These are phyloP conservation scores for Phaedon cochleariae DNA, from an alignment of 2,888 invertebrate genomes.

Conservation along the genomic window DNA sequence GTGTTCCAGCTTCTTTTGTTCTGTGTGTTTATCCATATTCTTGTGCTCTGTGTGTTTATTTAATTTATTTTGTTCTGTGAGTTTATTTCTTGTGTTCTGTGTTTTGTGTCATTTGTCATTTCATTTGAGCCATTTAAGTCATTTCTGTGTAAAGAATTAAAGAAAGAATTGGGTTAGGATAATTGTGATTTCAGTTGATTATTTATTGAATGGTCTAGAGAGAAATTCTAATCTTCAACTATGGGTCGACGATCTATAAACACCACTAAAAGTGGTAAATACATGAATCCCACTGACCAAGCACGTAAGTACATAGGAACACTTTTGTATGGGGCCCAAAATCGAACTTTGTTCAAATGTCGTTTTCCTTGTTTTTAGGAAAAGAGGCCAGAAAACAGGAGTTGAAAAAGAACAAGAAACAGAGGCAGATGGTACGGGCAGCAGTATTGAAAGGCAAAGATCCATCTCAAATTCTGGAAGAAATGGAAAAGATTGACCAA, in stretches of 20 bases:
- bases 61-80: too few relatives aligned
- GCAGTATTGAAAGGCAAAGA: constrained; percentile 98
- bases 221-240: constrained; percentile 58
- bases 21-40: too few relatives aligned
- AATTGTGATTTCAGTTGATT: too few relatives aligned
- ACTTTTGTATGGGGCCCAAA: not conserved
- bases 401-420: constrained; percentile 97
- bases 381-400: constrained; percentile 98
- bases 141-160: too few relatives aligned
- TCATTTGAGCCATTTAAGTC: too few relatives aligned
- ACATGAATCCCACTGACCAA: constrained; percentile 99
- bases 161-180: too few relatives aligned
- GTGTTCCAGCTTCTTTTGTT: too few relatives aligned
- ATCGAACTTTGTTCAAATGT: not conserved
- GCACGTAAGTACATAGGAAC: too few relatives aligned
- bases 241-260: constrained; percentile 98
- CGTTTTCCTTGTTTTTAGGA: constrained; percentile 70
- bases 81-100: too few relatives aligned
- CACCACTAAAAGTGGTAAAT: constrained; percentile 99
- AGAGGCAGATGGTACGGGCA: constrained; percentile 93
- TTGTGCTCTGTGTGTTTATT: too few relatives aligned
- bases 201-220: not conserved
- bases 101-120: too few relatives aligned
- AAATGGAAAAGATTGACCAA: constrained; percentile 97
- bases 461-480: constrained; percentile 92